Percentiles rank a stretch among this genome's conserved stretches.
These are phyloP conservation scores for Ellobius talpinus DNA, from an alignment of 2,113 vertebrate genomes.

Conservation along the genomic window DNA sequence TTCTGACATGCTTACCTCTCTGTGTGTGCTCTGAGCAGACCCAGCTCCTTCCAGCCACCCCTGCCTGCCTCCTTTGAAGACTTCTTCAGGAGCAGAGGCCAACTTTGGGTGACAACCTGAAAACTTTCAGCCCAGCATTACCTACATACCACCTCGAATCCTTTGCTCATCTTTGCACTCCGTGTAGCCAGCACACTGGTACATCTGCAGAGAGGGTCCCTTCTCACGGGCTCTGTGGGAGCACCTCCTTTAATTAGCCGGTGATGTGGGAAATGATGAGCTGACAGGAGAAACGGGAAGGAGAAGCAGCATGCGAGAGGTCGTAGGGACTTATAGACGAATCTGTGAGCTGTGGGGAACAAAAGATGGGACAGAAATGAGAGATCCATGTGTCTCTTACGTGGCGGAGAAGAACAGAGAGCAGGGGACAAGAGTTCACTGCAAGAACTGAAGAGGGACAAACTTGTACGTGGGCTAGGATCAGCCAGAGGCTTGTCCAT, in stretches of 20 bases:
- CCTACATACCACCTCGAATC: background rate
- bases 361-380: background rate
- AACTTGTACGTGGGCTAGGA: background rate
- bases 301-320: background rate
- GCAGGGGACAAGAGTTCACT: fast-evolving
- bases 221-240: background rate
- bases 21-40: background rate
- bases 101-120: background rate
- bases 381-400: background rate
- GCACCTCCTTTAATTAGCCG: background rate
- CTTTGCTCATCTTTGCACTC: background rate
- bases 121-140: background rate
- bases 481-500: too few relatives aligned
- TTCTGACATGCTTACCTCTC: too few relatives aligned
- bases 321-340: background rate
- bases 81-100: background rate
- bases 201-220: background rate
- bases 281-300: background rate
- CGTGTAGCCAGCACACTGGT: background rate
- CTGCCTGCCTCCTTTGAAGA: background rate
- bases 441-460: background rate
- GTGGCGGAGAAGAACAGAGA: background rate
- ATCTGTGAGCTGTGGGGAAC: fast-evolving
- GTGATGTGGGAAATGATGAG: background rate
- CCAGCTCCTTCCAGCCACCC: background rate